Evolutionary conservation across 2,888 invertebrate genomes (phyloP).

Genomic region (Phortica okadai): DNA sequence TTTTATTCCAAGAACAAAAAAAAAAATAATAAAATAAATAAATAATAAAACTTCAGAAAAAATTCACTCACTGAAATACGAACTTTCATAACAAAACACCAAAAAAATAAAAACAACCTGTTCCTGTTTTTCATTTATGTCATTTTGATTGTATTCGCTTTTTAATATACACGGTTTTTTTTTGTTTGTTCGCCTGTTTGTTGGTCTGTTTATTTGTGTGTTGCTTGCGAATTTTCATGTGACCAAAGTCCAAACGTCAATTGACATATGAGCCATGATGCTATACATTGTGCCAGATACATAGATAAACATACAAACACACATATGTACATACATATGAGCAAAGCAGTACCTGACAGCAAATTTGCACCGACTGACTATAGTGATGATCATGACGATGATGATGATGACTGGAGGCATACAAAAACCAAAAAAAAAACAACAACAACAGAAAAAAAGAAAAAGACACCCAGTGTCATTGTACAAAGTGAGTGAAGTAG

Average conservation of each 20-base stretch:
- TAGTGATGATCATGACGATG: neutral
- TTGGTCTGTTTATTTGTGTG: neutral
- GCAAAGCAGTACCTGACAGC: neutral
- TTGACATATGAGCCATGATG: slow-evolving; percentile 22
- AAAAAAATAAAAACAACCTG: neutral
- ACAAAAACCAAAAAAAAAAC: neutral
- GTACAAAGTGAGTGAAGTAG: neutral
- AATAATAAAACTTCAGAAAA: neutral
- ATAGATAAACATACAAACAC: neutral
- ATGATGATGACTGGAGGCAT: slow-evolving; percentile 5
- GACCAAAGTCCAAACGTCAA: slow-evolving; percentile 25
- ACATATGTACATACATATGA: neutral
- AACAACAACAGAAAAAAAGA: neutral
- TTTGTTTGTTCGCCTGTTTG: neutral
- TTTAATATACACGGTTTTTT: slow-evolving; percentile 1
- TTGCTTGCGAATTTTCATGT: slow-evolving; percentile 12
- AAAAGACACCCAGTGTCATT: neutral
- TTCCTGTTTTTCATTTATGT: neutral
- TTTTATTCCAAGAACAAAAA: neutral
- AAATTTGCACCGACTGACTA: slow-evolving; percentile 3
- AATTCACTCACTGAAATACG: neutral
- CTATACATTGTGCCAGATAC: neutral
- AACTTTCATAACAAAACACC: slow-evolving; percentile 2
- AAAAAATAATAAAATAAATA: neutral
- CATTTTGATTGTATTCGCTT: slow-evolving; percentile 12